These are phyloP conservation scores for Paragorgia papillata DNA, from an alignment of 92 coral and sea anemone genomes.

Conservation along the genomic window DNA sequence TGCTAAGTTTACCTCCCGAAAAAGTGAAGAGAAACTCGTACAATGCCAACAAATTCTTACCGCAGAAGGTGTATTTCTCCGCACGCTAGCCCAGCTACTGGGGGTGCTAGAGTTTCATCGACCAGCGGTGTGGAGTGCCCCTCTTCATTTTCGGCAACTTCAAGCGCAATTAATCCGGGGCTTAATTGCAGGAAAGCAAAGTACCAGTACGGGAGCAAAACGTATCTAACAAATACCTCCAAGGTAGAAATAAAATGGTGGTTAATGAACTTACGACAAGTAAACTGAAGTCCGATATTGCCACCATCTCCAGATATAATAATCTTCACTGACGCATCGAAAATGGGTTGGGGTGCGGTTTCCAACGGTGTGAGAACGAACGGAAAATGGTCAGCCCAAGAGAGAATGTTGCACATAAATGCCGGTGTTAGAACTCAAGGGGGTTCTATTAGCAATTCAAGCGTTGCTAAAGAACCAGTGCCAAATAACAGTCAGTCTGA, in stretches of 20 bases:
- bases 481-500: slow-evolving; percentile 16
- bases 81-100: slow-evolving; percentile 33
- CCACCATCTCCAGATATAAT: slow-evolving; percentile 46
- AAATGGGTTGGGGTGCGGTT: slow-evolving; percentile 60
- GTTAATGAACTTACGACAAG: slow-evolving; percentile 38
- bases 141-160: slow-evolving; percentile 41
- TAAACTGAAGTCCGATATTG: slow-evolving; percentile 46
- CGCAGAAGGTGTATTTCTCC: slow-evolving; percentile 27
- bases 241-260: slow-evolving; percentile 53
- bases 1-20: slow-evolving; percentile 32
- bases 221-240: slow-evolving; percentile 18
- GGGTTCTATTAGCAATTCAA: slow-evolving; percentile 43
- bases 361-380: slow-evolving; percentile 40
- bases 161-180: slow-evolving; percentile 38
- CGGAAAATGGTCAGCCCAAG: slow-evolving; percentile 60
- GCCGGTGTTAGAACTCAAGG: slow-evolving; percentile 50
- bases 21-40: slow-evolving; percentile 41
- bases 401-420: slow-evolving; percentile 56
- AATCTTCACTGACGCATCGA: slow-evolving; percentile 53
- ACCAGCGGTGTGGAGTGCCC: slow-evolving; percentile 45
- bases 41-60: slow-evolving; percentile 21
- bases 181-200: slow-evolving; percentile 33
- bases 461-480: slow-evolving; percentile 46
- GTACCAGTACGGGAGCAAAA: slow-evolving; percentile 15
- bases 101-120: slow-evolving; percentile 41